Evolutionary conservation across 1,140 invertebrate genomes (phyloP), one percentile per base, ranked within the genome.

Genomic region (Eubasilissa regina): DNA sequence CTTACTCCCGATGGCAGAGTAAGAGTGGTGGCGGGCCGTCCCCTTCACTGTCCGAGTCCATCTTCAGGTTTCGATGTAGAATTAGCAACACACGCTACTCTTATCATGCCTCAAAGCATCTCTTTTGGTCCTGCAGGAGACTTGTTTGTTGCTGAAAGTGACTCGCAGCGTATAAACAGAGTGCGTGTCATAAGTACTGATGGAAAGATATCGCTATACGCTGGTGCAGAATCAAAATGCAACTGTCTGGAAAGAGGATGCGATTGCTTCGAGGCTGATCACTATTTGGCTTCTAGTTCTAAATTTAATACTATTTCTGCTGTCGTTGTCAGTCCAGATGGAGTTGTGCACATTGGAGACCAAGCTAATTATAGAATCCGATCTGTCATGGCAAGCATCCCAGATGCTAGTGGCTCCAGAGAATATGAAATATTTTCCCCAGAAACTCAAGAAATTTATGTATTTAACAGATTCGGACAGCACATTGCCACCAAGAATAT

Each of bases 371-470:
- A 96, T 84, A 91, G 94, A 85, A 96, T 99, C 44, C 91, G 97
- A 60, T 97, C 97, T 0, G 95, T 99, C 0, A 96, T 95, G 89
- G 96, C 97, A 0, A 96, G 95, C 84, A 95, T 99, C 70, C 97
- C 95, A 0, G 94, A 96, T 79, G 94, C 96, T 0, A 96, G 94
- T 83, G 91, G 92, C 0, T 92, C 94, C 0, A 90, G 96, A 44
- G 95, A 97, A 85, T 99, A 98, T 85, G 96, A 98, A 87, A 97
- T 99, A 66, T 97, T 97, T 82, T 96, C 96, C 0, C 96, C 97
- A 0, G 97, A 98, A 83, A 97, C 96, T 0, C 97, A 98, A 86
- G 97, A 99, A 87, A 94, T 97, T 60, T 99, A 98, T 84, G 93
- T 98, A 11, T 99, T 99, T 86, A 99, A 99, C 85, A 90, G 97